phyloP scores from a whole-genome alignment of 2,797 vertebrate species.

The Microcaecilia unicolor region DNA sequence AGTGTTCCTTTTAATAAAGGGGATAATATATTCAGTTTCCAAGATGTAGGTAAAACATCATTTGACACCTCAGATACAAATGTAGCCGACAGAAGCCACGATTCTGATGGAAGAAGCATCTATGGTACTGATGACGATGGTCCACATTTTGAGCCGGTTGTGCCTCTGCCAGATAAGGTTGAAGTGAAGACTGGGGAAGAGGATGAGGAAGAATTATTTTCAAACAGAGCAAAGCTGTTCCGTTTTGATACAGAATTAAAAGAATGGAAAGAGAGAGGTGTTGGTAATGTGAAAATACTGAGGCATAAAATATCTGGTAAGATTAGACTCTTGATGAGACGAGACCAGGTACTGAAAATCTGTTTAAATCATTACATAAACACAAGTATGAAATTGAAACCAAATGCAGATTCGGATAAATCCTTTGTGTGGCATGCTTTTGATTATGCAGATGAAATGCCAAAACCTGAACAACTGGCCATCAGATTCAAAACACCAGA shows the following conservation, averaged over 20 bases:
- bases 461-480: constrained; percentile 87
- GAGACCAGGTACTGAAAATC: constrained; percentile 94
- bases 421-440: constrained; percentile 95
- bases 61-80: constrained; percentile 48
- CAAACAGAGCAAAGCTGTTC: constrained; percentile 87
- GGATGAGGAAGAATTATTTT: constrained; percentile 94
- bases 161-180: constrained; percentile 92
- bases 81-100: constrained; percentile 52
- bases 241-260: constrained; percentile 85
- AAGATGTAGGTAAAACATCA: constrained; percentile 48
- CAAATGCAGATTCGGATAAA: constrained; percentile 84
- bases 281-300: constrained; percentile 90
- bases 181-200: constrained; percentile 97
- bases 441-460: constrained; percentile 90
- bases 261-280: constrained; percentile 95
- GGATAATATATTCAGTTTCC: constrained; percentile 63
- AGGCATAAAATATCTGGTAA: constrained; percentile 86
- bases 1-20: constrained; percentile 49
- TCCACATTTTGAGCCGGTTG: constrained; percentile 96
- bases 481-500: constrained; percentile 93
- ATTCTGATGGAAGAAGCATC: constrained; percentile 77
- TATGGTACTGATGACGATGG: constrained; percentile 84
- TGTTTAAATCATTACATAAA: constrained; percentile 97
- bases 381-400: constrained; percentile 82
- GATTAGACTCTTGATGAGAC: constrained; percentile 89